Evolutionary conservation across 2,888 invertebrate species (phyloP).

Genomic region (Tachystola acroxantha): DNA sequence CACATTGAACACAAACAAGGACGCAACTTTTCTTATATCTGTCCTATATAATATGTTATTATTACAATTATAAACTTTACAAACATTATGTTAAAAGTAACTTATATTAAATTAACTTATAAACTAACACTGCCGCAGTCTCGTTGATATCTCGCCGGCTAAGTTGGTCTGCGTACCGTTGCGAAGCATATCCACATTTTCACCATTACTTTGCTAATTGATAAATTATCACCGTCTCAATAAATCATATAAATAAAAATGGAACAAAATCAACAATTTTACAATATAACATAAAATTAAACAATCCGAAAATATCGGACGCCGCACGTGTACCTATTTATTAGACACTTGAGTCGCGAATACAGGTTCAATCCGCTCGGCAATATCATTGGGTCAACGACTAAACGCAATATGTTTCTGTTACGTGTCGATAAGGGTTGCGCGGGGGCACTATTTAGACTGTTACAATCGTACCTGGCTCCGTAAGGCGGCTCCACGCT

Average conservation of each 20-base stretch:
- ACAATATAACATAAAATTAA: not conserved
- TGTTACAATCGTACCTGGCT: conserved; percentile 75
- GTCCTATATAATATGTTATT: too few relatives aligned
- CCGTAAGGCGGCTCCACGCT: conserved; percentile 70
- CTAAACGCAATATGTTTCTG: conserved; percentile 30
- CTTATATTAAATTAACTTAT: too few relatives aligned
- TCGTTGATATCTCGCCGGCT: not conserved
- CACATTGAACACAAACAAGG: too few relatives aligned
- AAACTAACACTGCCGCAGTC: not conserved
- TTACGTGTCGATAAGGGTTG: conserved; percentile 32
- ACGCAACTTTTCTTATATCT: too few relatives aligned
- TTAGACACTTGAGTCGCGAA: conserved; percentile 20
- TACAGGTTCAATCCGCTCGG: conserved; percentile 64
- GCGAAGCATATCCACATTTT: not conserved
- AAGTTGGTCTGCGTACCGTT: not conserved
- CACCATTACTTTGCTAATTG: not conserved
- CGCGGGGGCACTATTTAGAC: conserved; percentile 60
- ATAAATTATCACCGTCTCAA: not conserved
- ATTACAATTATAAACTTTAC: too few relatives aligned
- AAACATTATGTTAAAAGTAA: too few relatives aligned
- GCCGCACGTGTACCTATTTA: conserved; percentile 3
- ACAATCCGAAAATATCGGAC: conserved; percentile 1
- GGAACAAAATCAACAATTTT: not conserved
- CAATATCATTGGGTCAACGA: conserved; percentile 44
- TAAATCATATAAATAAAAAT: conserved; percentile 4